Conservation (phyloP, 2,888 invertebrate genomes). For the Nemurella pictetii region DNA sequence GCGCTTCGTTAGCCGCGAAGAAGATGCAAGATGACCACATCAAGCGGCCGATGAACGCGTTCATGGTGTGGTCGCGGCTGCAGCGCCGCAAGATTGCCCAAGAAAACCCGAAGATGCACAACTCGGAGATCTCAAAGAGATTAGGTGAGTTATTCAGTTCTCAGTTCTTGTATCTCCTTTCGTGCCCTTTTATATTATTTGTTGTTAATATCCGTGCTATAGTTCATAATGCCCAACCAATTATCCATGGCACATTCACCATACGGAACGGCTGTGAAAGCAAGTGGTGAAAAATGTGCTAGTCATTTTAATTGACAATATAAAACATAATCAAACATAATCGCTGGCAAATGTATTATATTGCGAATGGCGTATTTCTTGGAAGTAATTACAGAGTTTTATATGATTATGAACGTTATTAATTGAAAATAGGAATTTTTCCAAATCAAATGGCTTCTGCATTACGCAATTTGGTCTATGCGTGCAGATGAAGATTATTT, state of each 20-base stretch:
- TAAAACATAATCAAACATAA: not conserved
- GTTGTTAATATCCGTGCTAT: not conserved
- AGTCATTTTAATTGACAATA: not conserved
- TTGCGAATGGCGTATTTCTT: not conserved
- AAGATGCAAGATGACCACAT: constrained; percentile 83
- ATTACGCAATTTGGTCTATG: not conserved
- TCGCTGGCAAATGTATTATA: not conserved
- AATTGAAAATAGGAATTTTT: not conserved
- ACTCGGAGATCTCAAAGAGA: constrained; percentile 93
- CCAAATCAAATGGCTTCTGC: not conserved
- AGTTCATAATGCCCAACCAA: not conserved
- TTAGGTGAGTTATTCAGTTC: constrained; percentile 65
- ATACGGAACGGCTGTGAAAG: not conserved
- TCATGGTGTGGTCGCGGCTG: constrained; percentile 96
- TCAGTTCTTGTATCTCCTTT: not conserved
- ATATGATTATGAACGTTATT: not conserved
- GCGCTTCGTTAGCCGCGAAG: constrained; percentile 54
- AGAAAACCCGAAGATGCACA: constrained; percentile 98
- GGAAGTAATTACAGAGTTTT: not conserved
- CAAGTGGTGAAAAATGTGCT: not conserved
- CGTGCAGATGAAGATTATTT: not conserved
- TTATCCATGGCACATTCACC: not conserved
- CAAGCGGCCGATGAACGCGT: constrained; percentile 97
- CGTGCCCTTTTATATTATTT: not conserved
- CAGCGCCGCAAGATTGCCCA: constrained; percentile 94